phyloP scores from a whole-genome alignment of 2,113 vertebrate species.

The Pteruthius melanotis region DNA sequence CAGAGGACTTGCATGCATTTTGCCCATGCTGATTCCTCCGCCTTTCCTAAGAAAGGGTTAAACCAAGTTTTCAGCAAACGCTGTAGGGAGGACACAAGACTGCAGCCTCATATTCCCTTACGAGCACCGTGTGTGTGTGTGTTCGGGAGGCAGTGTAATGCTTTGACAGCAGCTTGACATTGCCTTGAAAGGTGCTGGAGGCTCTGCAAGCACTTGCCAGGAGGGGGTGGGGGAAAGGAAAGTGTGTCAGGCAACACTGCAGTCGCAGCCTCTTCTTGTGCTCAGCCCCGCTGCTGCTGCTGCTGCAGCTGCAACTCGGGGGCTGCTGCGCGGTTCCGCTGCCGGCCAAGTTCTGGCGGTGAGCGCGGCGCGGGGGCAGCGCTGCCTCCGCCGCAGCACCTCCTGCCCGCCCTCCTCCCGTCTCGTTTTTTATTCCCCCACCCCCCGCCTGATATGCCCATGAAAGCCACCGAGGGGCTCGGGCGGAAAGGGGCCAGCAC shows the following conservation, averaged over 20 bases:
- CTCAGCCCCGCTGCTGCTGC: background rate
- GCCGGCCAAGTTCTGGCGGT: background rate
- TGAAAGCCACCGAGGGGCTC: background rate
- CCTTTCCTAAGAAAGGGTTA: slow-evolving; percentile 18
- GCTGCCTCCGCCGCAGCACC: background rate
- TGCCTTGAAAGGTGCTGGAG: slow-evolving; percentile 70
- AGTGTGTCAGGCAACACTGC: slow-evolving; percentile 55
- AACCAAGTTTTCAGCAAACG: background rate
- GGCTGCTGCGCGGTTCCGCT: slow-evolving; percentile 3
- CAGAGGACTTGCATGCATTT: rapidly evolving
- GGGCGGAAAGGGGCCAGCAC: background rate
- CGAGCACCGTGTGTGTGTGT: background rate
- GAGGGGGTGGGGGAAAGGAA: slow-evolving; percentile 52
- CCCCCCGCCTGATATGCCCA: background rate
- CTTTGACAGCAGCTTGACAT: slow-evolving; percentile 64
- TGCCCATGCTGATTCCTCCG: background rate
- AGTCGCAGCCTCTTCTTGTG: background rate
- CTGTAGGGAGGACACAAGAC: slow-evolving; percentile 1
- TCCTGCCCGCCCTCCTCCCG: background rate
- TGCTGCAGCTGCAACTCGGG: background rate
- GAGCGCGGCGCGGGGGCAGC: background rate
- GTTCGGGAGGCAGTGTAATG: background rate
- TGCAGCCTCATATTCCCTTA: slow-evolving; percentile 1
- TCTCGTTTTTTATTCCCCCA: background rate
- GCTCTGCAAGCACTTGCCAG: slow-evolving; percentile 54